These are phyloP conservation scores for Drosophila repletoides DNA, from an alignment of 1,140 invertebrate genomes.

Conservation along the genomic window DNA sequence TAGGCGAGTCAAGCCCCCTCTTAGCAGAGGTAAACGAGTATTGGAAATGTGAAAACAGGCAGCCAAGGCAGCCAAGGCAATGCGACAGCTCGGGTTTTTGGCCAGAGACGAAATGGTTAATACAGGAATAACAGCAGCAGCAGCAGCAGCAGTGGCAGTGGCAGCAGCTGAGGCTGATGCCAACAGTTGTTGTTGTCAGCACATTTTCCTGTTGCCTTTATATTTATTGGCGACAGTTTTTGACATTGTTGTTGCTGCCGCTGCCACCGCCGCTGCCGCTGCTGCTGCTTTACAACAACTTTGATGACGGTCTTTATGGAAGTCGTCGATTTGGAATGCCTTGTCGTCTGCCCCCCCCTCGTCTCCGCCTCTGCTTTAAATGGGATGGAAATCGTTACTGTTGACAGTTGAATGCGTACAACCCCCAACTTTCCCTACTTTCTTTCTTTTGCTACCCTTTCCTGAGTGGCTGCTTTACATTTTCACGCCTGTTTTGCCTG, in stretches of 20 bases:
- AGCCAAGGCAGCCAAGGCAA: constrained; percentile 15
- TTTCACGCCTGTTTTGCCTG: constrained; percentile 65
- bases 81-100: constrained; percentile 8
- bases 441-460: constrained; percentile 3
- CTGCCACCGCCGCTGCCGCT: constrained; percentile 16
- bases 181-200: constrained; percentile 74
- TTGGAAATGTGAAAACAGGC: constrained; percentile 35
- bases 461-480: constrained; percentile 32
- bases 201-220: constrained; percentile 59
- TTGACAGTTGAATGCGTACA: constrained; percentile 44
- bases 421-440: no score
- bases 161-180: neutral
- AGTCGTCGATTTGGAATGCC: constrained; percentile 72
- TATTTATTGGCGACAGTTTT: constrained; percentile 72
- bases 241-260: constrained; percentile 8
- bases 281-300: constrained; percentile 54
- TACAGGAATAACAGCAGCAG: constrained; percentile 8
- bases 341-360: constrained; percentile 31
- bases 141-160: neutral
- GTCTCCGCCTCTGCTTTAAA: neutral
- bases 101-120: constrained; percentile 66
- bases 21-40: neutral
- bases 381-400: constrained; percentile 56
- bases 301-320: constrained; percentile 75
- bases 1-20: neutral